These are phyloP conservation scores for Branchinecta lynchi DNA, from an alignment of 1,140 invertebrate species.

Conservation along the genomic window DNA sequence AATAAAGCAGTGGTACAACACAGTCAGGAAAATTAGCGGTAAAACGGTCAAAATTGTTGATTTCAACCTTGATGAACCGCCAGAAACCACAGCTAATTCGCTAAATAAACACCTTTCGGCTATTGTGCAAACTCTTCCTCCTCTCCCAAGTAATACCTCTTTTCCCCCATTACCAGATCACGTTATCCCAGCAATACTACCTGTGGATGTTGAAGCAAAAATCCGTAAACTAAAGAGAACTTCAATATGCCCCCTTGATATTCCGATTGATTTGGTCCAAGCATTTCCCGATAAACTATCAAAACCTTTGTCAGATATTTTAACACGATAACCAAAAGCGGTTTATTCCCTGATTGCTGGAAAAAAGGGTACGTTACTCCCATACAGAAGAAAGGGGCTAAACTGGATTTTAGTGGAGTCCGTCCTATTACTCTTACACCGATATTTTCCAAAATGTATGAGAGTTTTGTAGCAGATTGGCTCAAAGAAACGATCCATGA, in stretches of 20 bases:
- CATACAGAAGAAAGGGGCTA: conserved; percentile 11
- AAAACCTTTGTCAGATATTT: background rate
- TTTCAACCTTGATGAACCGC: background rate
- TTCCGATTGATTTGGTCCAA: background rate
- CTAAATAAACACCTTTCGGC: conserved; percentile 3
- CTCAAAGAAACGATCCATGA: background rate
- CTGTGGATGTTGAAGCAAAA: conserved; percentile 7
- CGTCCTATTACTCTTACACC: background rate
- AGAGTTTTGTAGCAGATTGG: conserved; percentile 2
- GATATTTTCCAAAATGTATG: conserved; percentile 1
- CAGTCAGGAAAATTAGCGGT: background rate
- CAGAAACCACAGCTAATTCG: background rate
- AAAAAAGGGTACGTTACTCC: conserved; percentile 4
- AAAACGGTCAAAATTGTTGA: background rate
- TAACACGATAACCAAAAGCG: conserved; percentile 1
- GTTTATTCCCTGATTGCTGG: conserved; percentile 1
- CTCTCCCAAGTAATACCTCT: background rate
- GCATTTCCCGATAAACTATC: conserved; percentile 4
- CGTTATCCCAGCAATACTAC: background rate
- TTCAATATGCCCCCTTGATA: conserved; percentile 4
- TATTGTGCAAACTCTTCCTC: conserved; percentile 1
- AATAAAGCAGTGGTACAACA: background rate
- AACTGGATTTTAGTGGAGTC: background rate
- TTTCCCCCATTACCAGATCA: background rate
- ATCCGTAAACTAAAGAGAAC: conserved; percentile 7